These are phyloP conservation scores for Pseudorasbora parva DNA, from an alignment of 2,113 vertebrate species.

Conservation along the genomic window DNA sequence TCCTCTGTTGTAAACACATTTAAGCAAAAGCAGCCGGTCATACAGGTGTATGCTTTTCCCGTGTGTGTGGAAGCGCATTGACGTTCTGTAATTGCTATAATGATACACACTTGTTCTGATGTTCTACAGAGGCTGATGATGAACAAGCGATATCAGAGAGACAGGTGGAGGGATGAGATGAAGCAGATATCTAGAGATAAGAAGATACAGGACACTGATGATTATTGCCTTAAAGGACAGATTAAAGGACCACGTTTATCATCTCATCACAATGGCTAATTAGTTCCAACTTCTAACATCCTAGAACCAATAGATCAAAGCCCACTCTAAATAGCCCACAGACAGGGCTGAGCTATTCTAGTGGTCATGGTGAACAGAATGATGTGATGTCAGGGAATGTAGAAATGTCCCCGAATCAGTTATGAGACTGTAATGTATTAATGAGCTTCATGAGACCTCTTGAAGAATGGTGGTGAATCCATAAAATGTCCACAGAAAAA, in stretches of 20 bases:
- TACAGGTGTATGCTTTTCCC: not conserved
- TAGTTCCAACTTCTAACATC: constrained; percentile 40
- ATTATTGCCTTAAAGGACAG: constrained; percentile 38
- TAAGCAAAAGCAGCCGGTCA: not conserved
- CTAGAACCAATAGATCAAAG: constrained; percentile 46
- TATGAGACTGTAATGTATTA: constrained; percentile 17
- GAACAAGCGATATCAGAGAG: not conserved
- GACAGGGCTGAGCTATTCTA: constrained; percentile 21
- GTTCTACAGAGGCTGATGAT: constrained; percentile 24
- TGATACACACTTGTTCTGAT: constrained; percentile 8
- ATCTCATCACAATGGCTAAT: constrained; percentile 55
- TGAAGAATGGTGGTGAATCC: constrained; percentile 16
- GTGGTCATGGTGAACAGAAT: constrained; percentile 1
- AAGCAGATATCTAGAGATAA: constrained; percentile 13
- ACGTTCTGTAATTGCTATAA: constrained; percentile 30
- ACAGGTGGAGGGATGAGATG: not conserved
- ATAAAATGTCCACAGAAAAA: constrained; percentile 21
- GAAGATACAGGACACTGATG: constrained; percentile 22
- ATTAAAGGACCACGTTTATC: constrained; percentile 51
- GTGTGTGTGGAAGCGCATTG: not conserved
- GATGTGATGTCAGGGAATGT: constrained; percentile 29
- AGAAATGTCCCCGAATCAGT: constrained; percentile 32
- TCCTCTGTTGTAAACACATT: not conserved
- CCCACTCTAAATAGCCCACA: constrained; percentile 27
- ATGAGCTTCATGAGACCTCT: constrained; percentile 15